These are phyloP conservation scores for Colletes latitarsis DNA, from an alignment of 1,140 invertebrate species.

Conservation along the genomic window DNA sequence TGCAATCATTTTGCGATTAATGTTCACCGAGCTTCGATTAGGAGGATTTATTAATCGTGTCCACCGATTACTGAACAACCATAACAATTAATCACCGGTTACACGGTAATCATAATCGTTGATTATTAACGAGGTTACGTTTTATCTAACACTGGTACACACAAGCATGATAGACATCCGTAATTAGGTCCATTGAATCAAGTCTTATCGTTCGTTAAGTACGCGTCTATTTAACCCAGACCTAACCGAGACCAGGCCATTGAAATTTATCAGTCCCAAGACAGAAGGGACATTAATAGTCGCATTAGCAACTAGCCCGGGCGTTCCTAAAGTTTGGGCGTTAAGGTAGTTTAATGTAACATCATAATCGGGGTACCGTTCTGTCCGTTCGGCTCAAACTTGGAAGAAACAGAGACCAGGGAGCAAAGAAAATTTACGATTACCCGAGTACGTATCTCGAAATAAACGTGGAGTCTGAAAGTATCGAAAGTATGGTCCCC, in stretches of 20 bases:
- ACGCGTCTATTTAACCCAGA: neutral
- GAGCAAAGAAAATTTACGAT: too few relatives aligned
- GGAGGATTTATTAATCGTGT: too few relatives aligned
- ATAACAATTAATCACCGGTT: too few relatives aligned
- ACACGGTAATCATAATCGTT: too few relatives aligned
- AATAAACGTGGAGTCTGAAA: neutral
- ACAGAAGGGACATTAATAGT: neutral
- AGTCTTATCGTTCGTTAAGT: neutral
- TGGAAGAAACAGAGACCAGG: neutral
- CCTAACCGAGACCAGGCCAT: neutral
- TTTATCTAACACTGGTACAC: too few relatives aligned
- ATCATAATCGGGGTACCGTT: neutral
- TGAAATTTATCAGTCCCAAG: neutral
- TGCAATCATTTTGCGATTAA: too few relatives aligned
- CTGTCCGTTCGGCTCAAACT: neutral
- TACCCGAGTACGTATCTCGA: neutral
- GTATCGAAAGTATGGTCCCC: neutral
- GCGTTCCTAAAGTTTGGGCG: neutral
- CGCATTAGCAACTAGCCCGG: slow-evolving; percentile 5
- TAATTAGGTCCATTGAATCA: neutral
- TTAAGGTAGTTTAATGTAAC: neutral
- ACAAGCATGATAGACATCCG: neutral
- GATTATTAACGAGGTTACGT: neutral
- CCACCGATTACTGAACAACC: too few relatives aligned
- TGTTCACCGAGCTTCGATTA: too few relatives aligned